These are phyloP conservation scores for Panopea generosa DNA, from an alignment of 2,888 invertebrate species.

Conservation along the genomic window DNA sequence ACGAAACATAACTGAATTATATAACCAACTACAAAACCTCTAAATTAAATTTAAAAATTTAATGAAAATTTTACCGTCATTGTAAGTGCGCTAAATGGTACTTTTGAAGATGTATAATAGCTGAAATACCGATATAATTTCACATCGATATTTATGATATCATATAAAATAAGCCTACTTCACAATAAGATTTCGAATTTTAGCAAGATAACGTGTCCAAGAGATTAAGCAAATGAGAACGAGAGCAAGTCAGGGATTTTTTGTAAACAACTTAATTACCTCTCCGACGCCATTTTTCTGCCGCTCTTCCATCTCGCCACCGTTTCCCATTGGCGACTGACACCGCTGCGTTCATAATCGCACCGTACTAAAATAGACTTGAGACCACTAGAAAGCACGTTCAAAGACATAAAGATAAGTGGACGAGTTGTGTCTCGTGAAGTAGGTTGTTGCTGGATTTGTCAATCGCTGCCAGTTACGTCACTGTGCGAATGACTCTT, in stretches of 20 bases:
- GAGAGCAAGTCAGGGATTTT: slow-evolving; percentile 18
- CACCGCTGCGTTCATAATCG: slow-evolving; percentile 15
- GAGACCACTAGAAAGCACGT: slow-evolving; percentile 30
- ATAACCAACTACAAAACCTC: too few relatives aligned
- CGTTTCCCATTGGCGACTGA: slow-evolving; percentile 19
- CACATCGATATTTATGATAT: slow-evolving; percentile 34
- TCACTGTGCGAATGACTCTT: too few relatives aligned
- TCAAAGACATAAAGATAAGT: slow-evolving; percentile 32
- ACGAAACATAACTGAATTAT: too few relatives aligned
- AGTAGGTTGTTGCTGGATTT: too few relatives aligned
- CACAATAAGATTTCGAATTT: slow-evolving; percentile 27
- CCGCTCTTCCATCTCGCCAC: slow-evolving; percentile 2
- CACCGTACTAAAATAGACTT: slow-evolving; percentile 23
- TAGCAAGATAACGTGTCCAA: slow-evolving; percentile 35
- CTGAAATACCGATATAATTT: slow-evolving; percentile 3
- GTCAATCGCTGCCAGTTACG: too few relatives aligned
- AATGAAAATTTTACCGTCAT: too few relatives aligned
- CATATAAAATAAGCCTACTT: slow-evolving; percentile 34
- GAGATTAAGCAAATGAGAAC: slow-evolving; percentile 22
- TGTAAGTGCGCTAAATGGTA: too few relatives aligned
- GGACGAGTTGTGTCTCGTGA: too few relatives aligned
- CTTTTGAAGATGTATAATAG: too few relatives aligned
- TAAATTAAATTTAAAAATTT: too few relatives aligned
- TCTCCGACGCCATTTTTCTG: slow-evolving; percentile 39
- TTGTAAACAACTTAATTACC: slow-evolving; percentile 48